Conservation (phyloP, 2,113 vertebrate genomes). For the Saguinus imperator region DNA sequence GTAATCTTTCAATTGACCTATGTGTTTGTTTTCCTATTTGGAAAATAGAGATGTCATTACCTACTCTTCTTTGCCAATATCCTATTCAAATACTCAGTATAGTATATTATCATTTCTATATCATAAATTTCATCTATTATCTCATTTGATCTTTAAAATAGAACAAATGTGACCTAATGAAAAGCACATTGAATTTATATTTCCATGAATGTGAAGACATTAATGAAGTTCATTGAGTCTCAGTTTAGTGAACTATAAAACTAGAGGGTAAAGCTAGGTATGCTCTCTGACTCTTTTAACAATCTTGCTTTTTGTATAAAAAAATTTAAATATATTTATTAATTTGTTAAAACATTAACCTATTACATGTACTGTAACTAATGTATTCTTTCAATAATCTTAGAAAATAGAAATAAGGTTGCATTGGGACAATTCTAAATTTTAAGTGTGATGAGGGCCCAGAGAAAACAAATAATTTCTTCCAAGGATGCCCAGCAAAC, state of each 20-base stretch:
- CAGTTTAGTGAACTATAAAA: conserved; percentile 1
- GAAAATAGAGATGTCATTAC: not conserved
- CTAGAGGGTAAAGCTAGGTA: conserved; percentile 1
- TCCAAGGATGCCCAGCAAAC: not conserved
- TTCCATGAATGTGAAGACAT: not conserved
- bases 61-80: not conserved
- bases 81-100: not conserved
- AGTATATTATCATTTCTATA: not conserved
- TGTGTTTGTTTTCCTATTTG: not conserved
- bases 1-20: not conserved
- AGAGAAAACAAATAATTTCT: conserved; percentile 1
- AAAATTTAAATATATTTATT: not conserved
- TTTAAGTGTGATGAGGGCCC: not conserved
- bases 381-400: not conserved
- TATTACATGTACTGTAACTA: not conserved
- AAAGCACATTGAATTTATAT: not conserved
- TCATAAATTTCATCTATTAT: not conserved
- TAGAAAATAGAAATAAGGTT: not conserved
- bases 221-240: conserved; percentile 14
- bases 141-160: conserved; percentile 4
- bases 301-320: not conserved
- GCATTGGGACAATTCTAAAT: not conserved
- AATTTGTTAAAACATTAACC: not conserved
- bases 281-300: not conserved
- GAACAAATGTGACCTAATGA: not conserved